phyloP scores from a whole-genome alignment of 2,113 vertebrate genomes.

The Gobius niger region DNA sequence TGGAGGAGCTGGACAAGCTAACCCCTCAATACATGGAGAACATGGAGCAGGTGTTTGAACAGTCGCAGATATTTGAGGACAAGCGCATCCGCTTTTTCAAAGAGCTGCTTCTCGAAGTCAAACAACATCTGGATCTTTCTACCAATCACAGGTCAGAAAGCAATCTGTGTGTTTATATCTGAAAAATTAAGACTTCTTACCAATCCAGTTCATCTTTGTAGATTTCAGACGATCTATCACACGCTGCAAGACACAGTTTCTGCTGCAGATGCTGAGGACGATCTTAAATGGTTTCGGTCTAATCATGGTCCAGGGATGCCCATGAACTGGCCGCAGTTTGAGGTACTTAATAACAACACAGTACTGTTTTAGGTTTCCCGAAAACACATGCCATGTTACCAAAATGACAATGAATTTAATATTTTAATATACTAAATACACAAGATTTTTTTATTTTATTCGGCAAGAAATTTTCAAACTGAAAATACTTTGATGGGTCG shows the following conservation, averaged over 20 bases:
- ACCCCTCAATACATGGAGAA: conserved; percentile 98
- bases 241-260: conserved; percentile 89
- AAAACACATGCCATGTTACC: not conserved
- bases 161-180: not conserved
- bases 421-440: no score
- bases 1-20: conserved; percentile 88
- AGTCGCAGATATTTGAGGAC: conserved; percentile 96
- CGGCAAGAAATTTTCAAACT: no score
- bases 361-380: not conserved
- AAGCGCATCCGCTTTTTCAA: conserved; percentile 90
- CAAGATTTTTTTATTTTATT: no score
- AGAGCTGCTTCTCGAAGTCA: conserved; percentile 89
- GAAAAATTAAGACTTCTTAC: not conserved
- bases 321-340: conserved; percentile 99
- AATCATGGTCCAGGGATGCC: conserved; percentile 94
- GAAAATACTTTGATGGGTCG: no score
- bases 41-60: conserved; percentile 98
- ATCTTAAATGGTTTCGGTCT: conserved; percentile 91
- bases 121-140: conserved; percentile 95
- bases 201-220: conserved; percentile 42
- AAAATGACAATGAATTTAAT: no score
- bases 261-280: conserved; percentile 86
- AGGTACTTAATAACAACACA: conserved; percentile 76
- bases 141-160: conserved; percentile 77
- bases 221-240: conserved; percentile 87